These are phyloP conservation scores for Stratiomys singularior DNA, from an alignment of 2,888 invertebrate genomes.

Conservation along the genomic window DNA sequence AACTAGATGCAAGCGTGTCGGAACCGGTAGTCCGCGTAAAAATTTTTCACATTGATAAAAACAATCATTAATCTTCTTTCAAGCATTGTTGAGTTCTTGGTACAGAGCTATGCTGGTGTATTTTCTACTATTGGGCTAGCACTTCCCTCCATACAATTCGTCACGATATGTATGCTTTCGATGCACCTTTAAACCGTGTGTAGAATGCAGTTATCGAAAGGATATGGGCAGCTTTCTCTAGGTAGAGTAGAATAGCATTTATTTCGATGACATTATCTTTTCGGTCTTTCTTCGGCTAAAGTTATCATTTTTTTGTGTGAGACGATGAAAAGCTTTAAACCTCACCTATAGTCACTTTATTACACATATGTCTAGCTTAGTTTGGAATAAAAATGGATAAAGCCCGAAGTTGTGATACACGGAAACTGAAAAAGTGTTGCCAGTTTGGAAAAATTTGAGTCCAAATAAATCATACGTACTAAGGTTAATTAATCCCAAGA, in stretches of 20 bases:
- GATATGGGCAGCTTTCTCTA: background rate
- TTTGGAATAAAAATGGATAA: too few relatives aligned
- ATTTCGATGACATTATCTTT: background rate
- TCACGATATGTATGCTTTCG: conserved; percentile 4
- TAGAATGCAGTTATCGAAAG: background rate
- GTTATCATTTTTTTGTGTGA: too few relatives aligned
- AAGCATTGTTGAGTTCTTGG: conserved; percentile 19
- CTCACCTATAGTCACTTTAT: too few relatives aligned
- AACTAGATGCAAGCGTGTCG: too few relatives aligned
- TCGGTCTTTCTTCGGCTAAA: background rate
- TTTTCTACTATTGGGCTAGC: background rate
- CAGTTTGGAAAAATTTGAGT: too few relatives aligned
- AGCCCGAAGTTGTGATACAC: too few relatives aligned
- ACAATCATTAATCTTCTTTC: conserved; percentile 38
- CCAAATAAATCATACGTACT: too few relatives aligned
- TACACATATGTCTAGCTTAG: too few relatives aligned
- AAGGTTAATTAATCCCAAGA: too few relatives aligned
- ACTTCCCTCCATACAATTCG: background rate
- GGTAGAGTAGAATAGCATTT: background rate
- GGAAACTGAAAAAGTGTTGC: too few relatives aligned
- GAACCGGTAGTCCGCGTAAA: conserved; percentile 21
- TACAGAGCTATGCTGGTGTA: conserved; percentile 3
- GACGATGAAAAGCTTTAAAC: too few relatives aligned
- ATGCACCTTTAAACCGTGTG: background rate
- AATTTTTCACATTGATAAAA: conserved; percentile 37